A percentile compares a stretch with the other conserved stretches of the same genome.
These are phyloP conservation scores for Drosophila kepulauana DNA, from an alignment of 1,140 invertebrate species.

Conservation along the genomic window DNA sequence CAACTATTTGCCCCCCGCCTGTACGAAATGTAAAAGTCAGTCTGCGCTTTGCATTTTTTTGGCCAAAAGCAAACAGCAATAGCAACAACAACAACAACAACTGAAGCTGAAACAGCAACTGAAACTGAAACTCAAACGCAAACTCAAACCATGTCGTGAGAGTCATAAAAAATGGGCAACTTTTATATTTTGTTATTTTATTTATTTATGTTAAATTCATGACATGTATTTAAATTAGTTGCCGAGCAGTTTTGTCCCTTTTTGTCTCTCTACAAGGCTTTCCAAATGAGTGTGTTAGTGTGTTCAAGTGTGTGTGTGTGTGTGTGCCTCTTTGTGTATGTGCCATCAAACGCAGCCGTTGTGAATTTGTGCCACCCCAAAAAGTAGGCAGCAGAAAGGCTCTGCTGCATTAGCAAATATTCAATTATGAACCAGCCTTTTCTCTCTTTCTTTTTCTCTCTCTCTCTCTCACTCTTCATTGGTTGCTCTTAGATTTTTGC, in stretches of 20 bases:
- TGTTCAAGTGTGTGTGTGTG: slow-evolving; percentile 1
- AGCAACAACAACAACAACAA: slow-evolving; percentile 32
- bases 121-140: neutral
- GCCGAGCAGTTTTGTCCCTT: slow-evolving; percentile 64
- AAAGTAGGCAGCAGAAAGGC: slow-evolving; percentile 55
- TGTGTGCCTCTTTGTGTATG: slow-evolving; percentile 25
- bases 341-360: slow-evolving; percentile 47
- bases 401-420: slow-evolving; percentile 69
- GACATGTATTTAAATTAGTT: slow-evolving; percentile 80
- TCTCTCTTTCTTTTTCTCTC: neutral
- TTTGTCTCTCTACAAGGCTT: slow-evolving; percentile 4
- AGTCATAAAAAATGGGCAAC: slow-evolving; percentile 59
- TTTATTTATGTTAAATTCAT: slow-evolving; percentile 79
- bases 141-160: slow-evolving; percentile 38
- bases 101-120: slow-evolving; percentile 5
- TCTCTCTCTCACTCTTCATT: neutral
- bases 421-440: slow-evolving; percentile 66
- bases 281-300: neutral
- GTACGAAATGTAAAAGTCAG: slow-evolving; percentile 49
- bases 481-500: slow-evolving; percentile 8
- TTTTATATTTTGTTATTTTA: slow-evolving; percentile 41
- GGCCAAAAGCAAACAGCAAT: slow-evolving; percentile 46
- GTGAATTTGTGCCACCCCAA: slow-evolving; percentile 30
- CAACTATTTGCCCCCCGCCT: slow-evolving; percentile 58
- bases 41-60: slow-evolving; percentile 59